phyloP scores from a whole-genome alignment of 2,888 invertebrate genomes.

The Rhagophthalmus giganteus region DNA sequence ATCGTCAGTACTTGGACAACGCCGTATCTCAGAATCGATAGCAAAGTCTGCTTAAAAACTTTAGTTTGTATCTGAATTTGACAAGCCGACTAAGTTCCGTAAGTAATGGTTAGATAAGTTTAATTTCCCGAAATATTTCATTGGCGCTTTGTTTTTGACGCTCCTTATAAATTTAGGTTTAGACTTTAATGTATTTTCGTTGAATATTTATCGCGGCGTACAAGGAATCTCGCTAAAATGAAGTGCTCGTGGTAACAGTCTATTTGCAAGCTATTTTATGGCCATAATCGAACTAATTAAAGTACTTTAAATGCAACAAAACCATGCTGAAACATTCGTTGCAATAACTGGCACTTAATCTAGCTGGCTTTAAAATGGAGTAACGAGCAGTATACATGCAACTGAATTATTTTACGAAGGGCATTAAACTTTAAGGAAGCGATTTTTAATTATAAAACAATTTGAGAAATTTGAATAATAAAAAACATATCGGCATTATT shows the following conservation, averaged over 20 bases:
- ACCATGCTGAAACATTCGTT: constrained; percentile 18
- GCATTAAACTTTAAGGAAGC: constrained; percentile 25
- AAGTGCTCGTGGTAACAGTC: neutral
- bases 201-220: too few species aligned
- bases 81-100: constrained; percentile 15
- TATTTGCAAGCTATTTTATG: neutral
- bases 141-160: neutral
- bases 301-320: constrained; percentile 16
- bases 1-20: neutral
- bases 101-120: constrained; percentile 14
- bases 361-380: constrained; percentile 18
- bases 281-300: neutral
- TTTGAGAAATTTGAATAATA: too few species aligned
- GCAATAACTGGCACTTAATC: constrained; percentile 24
- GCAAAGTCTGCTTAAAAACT: constrained; percentile 24
- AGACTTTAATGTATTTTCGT: too few species aligned
- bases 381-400: constrained; percentile 28
- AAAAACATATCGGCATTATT: too few species aligned
- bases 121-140: constrained; percentile 17
- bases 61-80: constrained; percentile 27
- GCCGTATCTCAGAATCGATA: constrained; percentile 2
- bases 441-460: too few species aligned
- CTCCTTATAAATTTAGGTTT: neutral
- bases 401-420: constrained; percentile 21
- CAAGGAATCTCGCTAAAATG: too few species aligned